Conservation (phyloP, 2,797 vertebrate genomes). For the Australoheros facetus region DNA sequence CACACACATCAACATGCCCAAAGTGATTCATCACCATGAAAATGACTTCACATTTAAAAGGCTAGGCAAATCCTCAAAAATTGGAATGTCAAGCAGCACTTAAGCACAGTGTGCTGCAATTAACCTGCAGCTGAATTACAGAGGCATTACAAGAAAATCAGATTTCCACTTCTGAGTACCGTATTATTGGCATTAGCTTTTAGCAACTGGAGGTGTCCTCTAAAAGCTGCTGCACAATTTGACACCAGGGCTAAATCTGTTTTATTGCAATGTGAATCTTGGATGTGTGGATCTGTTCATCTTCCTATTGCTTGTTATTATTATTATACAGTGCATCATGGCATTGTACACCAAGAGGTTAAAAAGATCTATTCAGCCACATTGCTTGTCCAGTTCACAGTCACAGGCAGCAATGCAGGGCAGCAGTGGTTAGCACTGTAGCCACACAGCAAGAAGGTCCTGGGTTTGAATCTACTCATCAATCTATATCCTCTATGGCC, state of each 20-base stretch:
- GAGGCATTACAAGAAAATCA: constrained; percentile 8
- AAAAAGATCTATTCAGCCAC: neutral
- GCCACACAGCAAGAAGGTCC: neutral
- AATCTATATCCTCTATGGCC: neutral
- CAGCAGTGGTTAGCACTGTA: neutral
- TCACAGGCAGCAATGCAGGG: neutral
- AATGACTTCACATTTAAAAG: constrained; percentile 24
- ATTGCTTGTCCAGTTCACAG: neutral
- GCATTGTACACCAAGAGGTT: neutral
- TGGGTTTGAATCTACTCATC: neutral
- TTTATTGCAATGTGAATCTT: neutral
- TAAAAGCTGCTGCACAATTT: constrained; percentile 20
- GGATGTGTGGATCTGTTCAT: neutral
- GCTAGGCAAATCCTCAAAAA: constrained; percentile 12
- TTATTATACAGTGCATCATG: neutral
- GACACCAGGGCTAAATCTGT: neutral
- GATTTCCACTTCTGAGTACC: constrained; percentile 12
- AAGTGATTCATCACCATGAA: neutral
- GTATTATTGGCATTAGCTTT: neutral
- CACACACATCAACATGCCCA: neutral
- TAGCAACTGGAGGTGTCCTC: neutral
- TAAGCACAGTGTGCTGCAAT: constrained; percentile 25
- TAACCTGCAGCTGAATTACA: constrained; percentile 24
- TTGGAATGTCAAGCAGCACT: constrained; percentile 42
- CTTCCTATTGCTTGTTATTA: neutral